Evolutionary conservation across 2,113 vertebrate species (phyloP), one percentile per base, ranked within the genome.

Genomic region (Tupaia chinensis): DNA sequence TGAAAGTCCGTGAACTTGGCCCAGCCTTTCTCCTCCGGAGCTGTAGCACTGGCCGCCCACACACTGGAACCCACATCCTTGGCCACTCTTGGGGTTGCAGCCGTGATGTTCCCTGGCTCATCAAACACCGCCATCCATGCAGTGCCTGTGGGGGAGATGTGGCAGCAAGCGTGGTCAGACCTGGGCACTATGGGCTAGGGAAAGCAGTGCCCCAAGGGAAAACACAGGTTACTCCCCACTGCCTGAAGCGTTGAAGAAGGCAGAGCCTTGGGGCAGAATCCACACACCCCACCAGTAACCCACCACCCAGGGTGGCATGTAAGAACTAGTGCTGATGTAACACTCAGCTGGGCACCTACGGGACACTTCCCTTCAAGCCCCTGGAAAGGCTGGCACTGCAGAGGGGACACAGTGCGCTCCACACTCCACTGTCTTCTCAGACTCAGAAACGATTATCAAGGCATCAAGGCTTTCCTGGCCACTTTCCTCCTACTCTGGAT

Each of bases 1-100:
- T 99, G 99, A 97, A 99, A 99, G 98, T 99, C 99, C 0, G 99
- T 98, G 93, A 99, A 99, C 95, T 98, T 99, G 87, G 99, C 99
- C 99, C 99, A 99, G 87, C 99, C 99, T 27, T 99, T 99, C 83
- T 98, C 99, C 93, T 99, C 98, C 0, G 98, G 91, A 15, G 98
- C 68, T 2, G 97, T 70, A 19, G 70, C 76, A 0, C 98, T 93
- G 0, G 98, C 98, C 11, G 99, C 99, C 99, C 99, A 99, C 11
- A 98, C 98, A 1, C 98, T 98, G 9, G 99, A 98, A 0, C 98
- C 98, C 1, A 99, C 98, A 0, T 99, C 99, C 97, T 98, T 97
- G 7, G 98, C 98, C 7, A 98, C 98, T 1, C 98, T 98, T 4
- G 98, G 94, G 0, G 92, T 0, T 0, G 97, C 97, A 11, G 98